Percentiles rank a stretch among this genome's conserved stretches.
Conservation (phyloP, 2,888 invertebrate species). For the Hermaeophaga mercurialis region DNA sequence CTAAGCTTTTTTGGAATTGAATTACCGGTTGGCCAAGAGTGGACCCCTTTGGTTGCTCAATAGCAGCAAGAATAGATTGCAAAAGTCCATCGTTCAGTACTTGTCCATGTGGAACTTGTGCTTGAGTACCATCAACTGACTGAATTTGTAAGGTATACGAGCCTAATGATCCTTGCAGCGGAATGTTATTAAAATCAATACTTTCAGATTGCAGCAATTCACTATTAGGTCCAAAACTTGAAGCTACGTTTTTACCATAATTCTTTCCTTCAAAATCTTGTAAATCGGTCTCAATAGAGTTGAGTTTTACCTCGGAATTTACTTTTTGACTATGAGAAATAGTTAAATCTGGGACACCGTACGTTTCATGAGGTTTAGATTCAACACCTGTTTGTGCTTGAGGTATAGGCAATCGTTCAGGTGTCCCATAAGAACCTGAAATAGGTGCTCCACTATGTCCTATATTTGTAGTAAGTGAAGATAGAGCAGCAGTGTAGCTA, state of each 20-base stretch:
- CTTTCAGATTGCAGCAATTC: slow-evolving; percentile 54
- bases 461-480: slow-evolving; percentile 61
- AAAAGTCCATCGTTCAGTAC: slow-evolving; percentile 78
- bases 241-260: slow-evolving; percentile 52
- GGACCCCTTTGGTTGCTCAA: slow-evolving; percentile 68
- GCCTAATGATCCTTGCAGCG: slow-evolving; percentile 64
- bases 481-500: slow-evolving; percentile 62
- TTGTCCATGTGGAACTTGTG: slow-evolving; percentile 72
- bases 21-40: slow-evolving; percentile 46
- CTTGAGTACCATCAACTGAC: slow-evolving; percentile 65
- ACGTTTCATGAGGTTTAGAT: slow-evolving; percentile 47
- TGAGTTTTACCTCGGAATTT: slow-evolving; percentile 40
- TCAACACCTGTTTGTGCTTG: slow-evolving; percentile 38
- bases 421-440: slow-evolving; percentile 44
- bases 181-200: slow-evolving; percentile 58
- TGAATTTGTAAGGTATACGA: slow-evolving; percentile 80
- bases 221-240: slow-evolving; percentile 51
- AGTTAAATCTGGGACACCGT: slow-evolving; percentile 42
- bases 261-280: slow-evolving; percentile 44
- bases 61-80: slow-evolving; percentile 81
- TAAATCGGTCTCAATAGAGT: slow-evolving; percentile 36
- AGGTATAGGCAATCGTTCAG: slow-evolving; percentile 34
- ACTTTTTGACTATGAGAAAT: slow-evolving; percentile 51
- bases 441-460: slow-evolving; percentile 52
- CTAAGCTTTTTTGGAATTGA: slow-evolving; percentile 46